phyloP scores from a whole-genome alignment of 2,113 vertebrate genomes.

The Pelecanus crispus region DNA sequence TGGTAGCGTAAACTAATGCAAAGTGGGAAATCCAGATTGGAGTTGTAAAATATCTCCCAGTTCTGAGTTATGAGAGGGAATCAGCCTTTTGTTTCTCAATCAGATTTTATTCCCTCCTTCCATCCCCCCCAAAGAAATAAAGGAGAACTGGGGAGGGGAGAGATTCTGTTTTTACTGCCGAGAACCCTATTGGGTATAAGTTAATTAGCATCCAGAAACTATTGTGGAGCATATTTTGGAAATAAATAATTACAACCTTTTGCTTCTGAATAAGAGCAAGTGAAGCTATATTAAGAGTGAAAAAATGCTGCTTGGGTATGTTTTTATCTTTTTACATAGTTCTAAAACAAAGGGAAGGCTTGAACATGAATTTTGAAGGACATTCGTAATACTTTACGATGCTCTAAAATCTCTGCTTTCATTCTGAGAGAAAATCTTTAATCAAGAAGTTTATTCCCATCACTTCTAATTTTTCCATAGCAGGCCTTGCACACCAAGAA shows the following conservation, averaged over 20 bases:
- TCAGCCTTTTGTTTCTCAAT: neutral
- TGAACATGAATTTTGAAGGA: neutral
- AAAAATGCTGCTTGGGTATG: neutral
- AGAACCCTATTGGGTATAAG: neutral
- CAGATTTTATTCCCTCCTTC: neutral
- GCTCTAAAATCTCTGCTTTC: neutral
- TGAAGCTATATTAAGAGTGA: neutral
- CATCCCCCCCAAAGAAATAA: neutral
- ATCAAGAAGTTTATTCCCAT: neutral
- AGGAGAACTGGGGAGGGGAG: accelerated
- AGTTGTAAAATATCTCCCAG: neutral
- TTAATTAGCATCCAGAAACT: neutral
- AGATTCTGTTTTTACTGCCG: neutral
- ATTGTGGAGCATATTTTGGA: neutral
- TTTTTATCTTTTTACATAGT: neutral
- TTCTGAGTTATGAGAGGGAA: neutral
- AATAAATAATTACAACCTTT: neutral
- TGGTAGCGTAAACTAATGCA: neutral
- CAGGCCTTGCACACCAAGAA: constrained; percentile 22
- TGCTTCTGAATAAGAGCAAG: neutral
- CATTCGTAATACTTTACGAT: neutral
- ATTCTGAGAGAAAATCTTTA: constrained; percentile 3
- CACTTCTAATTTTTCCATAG: constrained; percentile 7
- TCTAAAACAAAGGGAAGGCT: neutral
- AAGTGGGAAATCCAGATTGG: neutral